A percentile compares a stretch with the other conserved stretches of the same genome.
These are phyloP conservation scores for Xestia c-nigrum DNA, from an alignment of 2,888 invertebrate species.

Conservation along the genomic window DNA sequence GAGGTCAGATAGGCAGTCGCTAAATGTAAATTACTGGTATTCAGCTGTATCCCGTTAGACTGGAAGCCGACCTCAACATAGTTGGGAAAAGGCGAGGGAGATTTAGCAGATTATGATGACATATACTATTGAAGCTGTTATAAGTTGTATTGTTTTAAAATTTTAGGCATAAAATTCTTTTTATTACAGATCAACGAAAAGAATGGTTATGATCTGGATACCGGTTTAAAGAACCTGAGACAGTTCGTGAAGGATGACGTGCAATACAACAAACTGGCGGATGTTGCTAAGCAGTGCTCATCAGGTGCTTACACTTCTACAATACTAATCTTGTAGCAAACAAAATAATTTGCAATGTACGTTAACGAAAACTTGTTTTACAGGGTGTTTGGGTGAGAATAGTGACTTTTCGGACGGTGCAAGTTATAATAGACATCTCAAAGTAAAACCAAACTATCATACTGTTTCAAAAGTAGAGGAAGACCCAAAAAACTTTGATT, in stretches of 20 bases:
- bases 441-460: not conserved
- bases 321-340: not conserved
- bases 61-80: no score
- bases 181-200: slow-evolving; percentile 7
- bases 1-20: no score
- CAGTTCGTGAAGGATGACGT: slow-evolving; percentile 26
- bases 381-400: not conserved
- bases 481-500: not conserved
- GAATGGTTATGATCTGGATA: not conserved
- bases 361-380: no score
- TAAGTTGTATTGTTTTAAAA: not conserved
- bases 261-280: slow-evolving; percentile 28
- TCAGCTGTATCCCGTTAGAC: no score
- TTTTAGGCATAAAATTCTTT: no score
- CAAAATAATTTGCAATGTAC: not conserved
- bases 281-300: slow-evolving; percentile 10
- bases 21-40: no score
- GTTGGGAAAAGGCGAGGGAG: no score
- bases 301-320: not conserved
- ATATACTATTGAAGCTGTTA: not conserved
- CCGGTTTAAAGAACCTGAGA: slow-evolving; percentile 24
- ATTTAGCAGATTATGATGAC: no score
- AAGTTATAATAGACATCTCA: not conserved
- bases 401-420: not conserved
- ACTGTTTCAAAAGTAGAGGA: not conserved